phyloP scores from a whole-genome alignment of 2,888 invertebrate genomes.

The Pristionchus fissidentatus region DNA sequence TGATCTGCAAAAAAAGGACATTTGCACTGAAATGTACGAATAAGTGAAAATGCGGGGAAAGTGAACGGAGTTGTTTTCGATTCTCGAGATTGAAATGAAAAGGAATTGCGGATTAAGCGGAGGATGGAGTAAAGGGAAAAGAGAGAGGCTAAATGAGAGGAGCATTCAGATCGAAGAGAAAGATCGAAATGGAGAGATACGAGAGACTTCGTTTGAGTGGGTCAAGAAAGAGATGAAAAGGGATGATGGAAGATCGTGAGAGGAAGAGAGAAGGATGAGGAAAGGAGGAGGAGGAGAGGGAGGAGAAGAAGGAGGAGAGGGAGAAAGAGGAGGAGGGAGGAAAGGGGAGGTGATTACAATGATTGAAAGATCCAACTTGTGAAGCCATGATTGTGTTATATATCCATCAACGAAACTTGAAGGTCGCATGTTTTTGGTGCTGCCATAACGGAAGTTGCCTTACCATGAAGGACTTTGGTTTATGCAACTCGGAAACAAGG shows the following conservation, averaged over 20 bases:
- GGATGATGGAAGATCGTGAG: slow-evolving; percentile 3
- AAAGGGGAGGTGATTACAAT: slow-evolving; percentile 17
- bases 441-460: too few relatives aligned
- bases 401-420: too few relatives aligned
- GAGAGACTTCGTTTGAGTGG: not conserved
- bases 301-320: not conserved
- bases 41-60: not conserved
- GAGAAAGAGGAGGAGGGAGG: not conserved
- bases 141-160: slow-evolving; percentile 7
- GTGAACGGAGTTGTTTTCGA: not conserved
- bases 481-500: too few relatives aligned
- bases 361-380: too few relatives aligned
- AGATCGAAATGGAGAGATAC: slow-evolving; percentile 28
- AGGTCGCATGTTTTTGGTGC: too few relatives aligned
- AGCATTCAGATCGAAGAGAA: slow-evolving; percentile 11
- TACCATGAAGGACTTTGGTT: too few relatives aligned
- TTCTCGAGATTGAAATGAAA: not conserved
- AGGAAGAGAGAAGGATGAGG: not conserved
- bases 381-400: too few relatives aligned
- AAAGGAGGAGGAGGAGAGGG: not conserved
- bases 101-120: not conserved
- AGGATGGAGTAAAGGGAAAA: not conserved
- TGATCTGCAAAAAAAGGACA: not conserved
- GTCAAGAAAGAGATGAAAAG: slow-evolving; percentile 7
- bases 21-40: not conserved